phyloP scores from a whole-genome alignment of 1,140 invertebrate species.

The Prorops nasuta region DNA sequence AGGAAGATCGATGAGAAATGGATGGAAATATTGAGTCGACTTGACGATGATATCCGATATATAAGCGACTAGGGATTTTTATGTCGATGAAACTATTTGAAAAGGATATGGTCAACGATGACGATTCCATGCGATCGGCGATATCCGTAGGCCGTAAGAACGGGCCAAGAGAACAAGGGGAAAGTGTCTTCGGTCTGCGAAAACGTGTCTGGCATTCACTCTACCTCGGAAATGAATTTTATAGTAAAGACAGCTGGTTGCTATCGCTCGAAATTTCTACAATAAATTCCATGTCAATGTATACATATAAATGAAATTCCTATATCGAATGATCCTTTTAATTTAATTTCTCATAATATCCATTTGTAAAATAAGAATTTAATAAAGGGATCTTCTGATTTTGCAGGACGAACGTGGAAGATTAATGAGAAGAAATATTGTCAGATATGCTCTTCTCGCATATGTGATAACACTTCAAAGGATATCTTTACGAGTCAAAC shows the following conservation, averaged over 20 bases:
- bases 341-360: background rate
- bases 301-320: too few relatives aligned
- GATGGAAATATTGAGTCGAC: slow-evolving; percentile 20
- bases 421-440: slow-evolving; percentile 85
- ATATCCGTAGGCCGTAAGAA: background rate
- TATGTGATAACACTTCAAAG: slow-evolving; percentile 85
- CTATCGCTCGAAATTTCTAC: too few relatives aligned
- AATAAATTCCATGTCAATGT: too few relatives aligned
- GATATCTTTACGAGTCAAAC: slow-evolving; percentile 84
- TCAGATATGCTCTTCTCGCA: slow-evolving; percentile 83
- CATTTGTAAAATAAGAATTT: background rate
- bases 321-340: too few relatives aligned
- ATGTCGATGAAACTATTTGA: too few relatives aligned
- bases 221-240: slow-evolving; percentile 12
- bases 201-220: slow-evolving; percentile 31
- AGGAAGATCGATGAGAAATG: slow-evolving; percentile 14
- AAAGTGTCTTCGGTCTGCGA: slow-evolving; percentile 24
- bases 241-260: background rate
- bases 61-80: too few relatives aligned
- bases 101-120: too few relatives aligned
- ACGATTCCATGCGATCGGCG: too few relatives aligned
- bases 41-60: too few relatives aligned
- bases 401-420: slow-evolving; percentile 81
- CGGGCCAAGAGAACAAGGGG: slow-evolving; percentile 28
- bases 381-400: slow-evolving; percentile 15